Evolutionary conservation across 2,797 vertebrate species (phyloP).

Genomic region (Malacoctenus gilli): DNA sequence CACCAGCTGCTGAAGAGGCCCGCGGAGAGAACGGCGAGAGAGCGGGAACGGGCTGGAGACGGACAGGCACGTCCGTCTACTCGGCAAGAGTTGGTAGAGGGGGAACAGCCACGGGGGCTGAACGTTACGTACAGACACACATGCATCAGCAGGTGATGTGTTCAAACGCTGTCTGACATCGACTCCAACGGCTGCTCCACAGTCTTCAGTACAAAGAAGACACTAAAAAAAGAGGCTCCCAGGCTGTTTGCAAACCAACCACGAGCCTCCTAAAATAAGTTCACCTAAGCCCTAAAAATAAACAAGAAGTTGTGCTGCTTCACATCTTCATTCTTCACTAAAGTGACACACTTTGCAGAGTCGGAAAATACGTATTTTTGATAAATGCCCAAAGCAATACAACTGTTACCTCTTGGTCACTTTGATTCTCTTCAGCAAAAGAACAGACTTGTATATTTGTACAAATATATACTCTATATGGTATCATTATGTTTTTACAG

Average conservation of each 20-base stretch:
- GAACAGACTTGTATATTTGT: slow-evolving; percentile 11
- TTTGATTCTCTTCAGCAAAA: slow-evolving; percentile 1
- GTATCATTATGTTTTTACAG: slow-evolving; percentile 14
- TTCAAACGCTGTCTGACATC: not conserved
- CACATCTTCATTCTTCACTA: not conserved
- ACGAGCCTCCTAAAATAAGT: no score
- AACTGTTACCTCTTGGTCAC: slow-evolving; percentile 7
- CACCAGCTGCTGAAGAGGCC: slow-evolving; percentile 58
- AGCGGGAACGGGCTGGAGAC: slow-evolving; percentile 28
- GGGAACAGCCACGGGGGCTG: slow-evolving; percentile 32
- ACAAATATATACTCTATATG: slow-evolving; percentile 7
- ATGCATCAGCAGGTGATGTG: slow-evolving; percentile 11
- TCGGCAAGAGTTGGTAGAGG: slow-evolving; percentile 17
- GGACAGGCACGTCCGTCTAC: slow-evolving; percentile 15
- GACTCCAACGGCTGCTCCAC: no score
- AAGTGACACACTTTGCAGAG: not conserved
- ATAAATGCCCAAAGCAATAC: not conserved
- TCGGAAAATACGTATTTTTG: not conserved
- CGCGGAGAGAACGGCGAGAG: not conserved
- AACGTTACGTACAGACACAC: slow-evolving; percentile 13
- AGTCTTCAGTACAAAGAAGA: no score
- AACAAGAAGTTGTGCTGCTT: not conserved
- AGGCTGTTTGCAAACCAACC: no score
- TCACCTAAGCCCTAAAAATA: no score
- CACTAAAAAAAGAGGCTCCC: no score